A percentile compares a stretch with the other conserved stretches of the same genome.
Evolutionary conservation across 1,140 invertebrate genomes (phyloP).

Genomic region (Trichonephila clavipes): DNA sequence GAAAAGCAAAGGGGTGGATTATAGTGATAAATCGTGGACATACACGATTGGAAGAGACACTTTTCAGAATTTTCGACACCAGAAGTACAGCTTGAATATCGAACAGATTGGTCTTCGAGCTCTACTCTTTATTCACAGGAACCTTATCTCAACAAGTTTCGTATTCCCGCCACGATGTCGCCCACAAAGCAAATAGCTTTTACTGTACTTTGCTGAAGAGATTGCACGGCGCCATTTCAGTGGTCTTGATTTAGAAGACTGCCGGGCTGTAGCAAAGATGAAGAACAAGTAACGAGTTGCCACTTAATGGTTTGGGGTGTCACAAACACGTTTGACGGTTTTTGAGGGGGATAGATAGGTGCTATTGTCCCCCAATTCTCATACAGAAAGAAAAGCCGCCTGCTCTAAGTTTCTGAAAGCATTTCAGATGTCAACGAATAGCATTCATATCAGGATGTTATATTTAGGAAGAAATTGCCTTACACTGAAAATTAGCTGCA

Average conservation of each 20-base stretch:
- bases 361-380: background rate
- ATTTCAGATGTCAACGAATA: too few species aligned
- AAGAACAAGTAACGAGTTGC: constrained; percentile 25
- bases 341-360: background rate
- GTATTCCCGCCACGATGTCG: constrained; percentile 24
- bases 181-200: constrained; percentile 32
- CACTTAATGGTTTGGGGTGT: constrained; percentile 5
- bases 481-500: too few species aligned
- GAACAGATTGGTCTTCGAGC: background rate
- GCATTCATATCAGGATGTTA: too few species aligned
- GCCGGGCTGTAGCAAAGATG: background rate
- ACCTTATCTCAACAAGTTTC: background rate
- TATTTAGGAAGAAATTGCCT: too few species aligned
- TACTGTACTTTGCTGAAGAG: constrained; percentile 6
- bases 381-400: too few species aligned
- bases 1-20: background rate
- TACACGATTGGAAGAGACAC: background rate
- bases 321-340: background rate
- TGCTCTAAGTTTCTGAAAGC: too few species aligned
- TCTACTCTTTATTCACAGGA: background rate
- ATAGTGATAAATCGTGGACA: background rate
- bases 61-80: background rate
- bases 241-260: background rate
- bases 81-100: background rate
- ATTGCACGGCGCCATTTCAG: constrained; percentile 3